A percentile compares a stretch with the other conserved stretches of the same genome.
These are phyloP conservation scores for Neodon shergylaensis DNA, from an alignment of 2,113 vertebrate genomes.

Conservation along the genomic window DNA sequence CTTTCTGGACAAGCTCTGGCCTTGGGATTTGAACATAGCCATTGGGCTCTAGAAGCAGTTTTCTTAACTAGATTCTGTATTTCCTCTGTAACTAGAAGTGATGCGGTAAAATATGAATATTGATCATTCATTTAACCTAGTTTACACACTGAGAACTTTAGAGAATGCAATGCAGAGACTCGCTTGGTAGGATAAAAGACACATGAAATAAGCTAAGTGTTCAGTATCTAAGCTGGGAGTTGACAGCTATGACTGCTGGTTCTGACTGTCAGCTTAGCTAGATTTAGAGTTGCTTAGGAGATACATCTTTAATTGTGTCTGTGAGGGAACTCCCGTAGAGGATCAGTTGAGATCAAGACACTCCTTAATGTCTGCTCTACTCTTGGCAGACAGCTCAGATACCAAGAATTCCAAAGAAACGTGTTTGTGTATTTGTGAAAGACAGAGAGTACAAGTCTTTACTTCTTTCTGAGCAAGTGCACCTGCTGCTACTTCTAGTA, in stretches of 20 bases:
- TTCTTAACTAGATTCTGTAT: not conserved
- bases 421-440: not conserved
- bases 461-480: not conserved
- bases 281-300: not conserved
- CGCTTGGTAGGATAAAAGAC: not conserved
- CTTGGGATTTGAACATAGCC: not conserved
- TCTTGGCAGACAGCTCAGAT: not conserved
- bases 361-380: not conserved
- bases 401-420: not conserved
- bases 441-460: not conserved
- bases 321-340: no score
- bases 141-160: not conserved
- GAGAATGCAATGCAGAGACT: not conserved
- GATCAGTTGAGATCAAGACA: not conserved
- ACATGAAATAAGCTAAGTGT: not conserved
- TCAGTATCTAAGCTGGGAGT: not conserved
- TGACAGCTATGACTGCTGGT: not conserved
- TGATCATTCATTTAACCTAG: constrained; percentile 7
- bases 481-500: not conserved
- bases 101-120: not conserved
- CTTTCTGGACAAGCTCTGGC: not conserved
- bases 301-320: no score
- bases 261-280: no score
- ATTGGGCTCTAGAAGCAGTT: not conserved
- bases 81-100: not conserved